Conservation (phyloP, 2,888 invertebrate genomes). For the Hypercompe scribonia region DNA sequence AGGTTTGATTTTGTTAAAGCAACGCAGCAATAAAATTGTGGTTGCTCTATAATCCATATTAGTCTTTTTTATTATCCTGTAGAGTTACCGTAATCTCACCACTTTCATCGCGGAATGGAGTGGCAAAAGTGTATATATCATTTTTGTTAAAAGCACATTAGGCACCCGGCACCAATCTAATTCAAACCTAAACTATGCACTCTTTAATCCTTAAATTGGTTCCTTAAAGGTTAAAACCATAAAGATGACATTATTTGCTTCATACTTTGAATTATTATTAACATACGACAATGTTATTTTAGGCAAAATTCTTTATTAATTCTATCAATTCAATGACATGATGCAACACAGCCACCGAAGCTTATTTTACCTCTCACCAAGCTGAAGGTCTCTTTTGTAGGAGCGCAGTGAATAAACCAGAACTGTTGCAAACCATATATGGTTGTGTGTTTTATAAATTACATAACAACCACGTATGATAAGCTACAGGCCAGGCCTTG, state of each 20-base stretch:
- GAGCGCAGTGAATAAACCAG: not conserved
- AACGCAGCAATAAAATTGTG: too few species aligned
- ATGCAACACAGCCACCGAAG: not conserved
- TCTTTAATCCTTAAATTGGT: not conserved
- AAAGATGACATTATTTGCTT: not conserved
- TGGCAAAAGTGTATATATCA: not conserved
- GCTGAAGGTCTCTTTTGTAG: constrained; percentile 6
- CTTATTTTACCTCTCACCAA: constrained; percentile 1
- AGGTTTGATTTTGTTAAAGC: too few species aligned
- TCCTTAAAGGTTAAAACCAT: not conserved
- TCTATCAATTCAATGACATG: not conserved
- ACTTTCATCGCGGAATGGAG: too few species aligned
- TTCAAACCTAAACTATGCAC: not conserved
- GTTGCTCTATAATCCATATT: too few species aligned
- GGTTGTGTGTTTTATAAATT: constrained; percentile 8
- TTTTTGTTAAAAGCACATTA: not conserved
- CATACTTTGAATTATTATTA: not conserved
- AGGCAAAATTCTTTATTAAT: not conserved
- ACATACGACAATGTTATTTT: not conserved
- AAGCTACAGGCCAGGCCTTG: constrained; percentile 1
- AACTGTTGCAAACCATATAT: not conserved
- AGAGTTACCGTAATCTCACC: too few species aligned
- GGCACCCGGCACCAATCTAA: too few species aligned
- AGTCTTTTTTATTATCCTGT: too few species aligned
- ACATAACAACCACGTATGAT: constrained; percentile 5